Base-by-base conservation (phyloP, 2,888 invertebrate genomes). In the Leucophora obtusa region DNA sequence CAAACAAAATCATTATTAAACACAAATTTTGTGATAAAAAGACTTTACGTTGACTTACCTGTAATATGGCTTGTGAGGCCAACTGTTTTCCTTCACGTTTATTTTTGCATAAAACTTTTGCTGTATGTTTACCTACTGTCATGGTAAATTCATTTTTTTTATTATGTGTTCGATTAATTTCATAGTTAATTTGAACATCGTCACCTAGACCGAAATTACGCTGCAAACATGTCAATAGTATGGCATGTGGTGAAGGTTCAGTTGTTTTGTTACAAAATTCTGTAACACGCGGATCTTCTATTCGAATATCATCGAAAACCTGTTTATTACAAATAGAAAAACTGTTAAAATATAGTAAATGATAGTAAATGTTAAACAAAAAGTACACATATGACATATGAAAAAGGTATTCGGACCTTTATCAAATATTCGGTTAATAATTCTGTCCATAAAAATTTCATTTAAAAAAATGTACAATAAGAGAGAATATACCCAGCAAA, bases 201-300 rank as follows among this genome's bases (percentile, higher is more conserved):
- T 81, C 81, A 43, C 95, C 96, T 79, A 97, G 93, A 38, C 98
- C 98, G 90, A 96, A 97, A 91, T 98, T 98, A 83, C 98, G 91
- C 88, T 97, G 95, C 77, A 98, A 92, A 87, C 98, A 98, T 6
- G 97, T 98, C 59, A 97, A 92, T 70, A 99, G 92, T 82, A 98
- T 96, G 84, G 97, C 96, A 91, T 97, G 98, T 0, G 99, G 99
- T 10, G 96, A 95, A 0, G 97, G 97, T 91, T 98, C 98, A 60
- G 98, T 97, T 0, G 98, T 96, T 89, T 97, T 97, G n/a, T 95
- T 95, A 91, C 98, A 98, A 90, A 98, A 95, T 90, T 98, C 98
- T 56, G 96, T 94, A 33, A 99, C 96, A 83, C 98, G 93, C 0
- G 98, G 97, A 92, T 99, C 98, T 88, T 96, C 96, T 72, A 99